Conservation (phyloP, 2,113 vertebrate genomes). For the Sebastes fasciatus region DNA sequence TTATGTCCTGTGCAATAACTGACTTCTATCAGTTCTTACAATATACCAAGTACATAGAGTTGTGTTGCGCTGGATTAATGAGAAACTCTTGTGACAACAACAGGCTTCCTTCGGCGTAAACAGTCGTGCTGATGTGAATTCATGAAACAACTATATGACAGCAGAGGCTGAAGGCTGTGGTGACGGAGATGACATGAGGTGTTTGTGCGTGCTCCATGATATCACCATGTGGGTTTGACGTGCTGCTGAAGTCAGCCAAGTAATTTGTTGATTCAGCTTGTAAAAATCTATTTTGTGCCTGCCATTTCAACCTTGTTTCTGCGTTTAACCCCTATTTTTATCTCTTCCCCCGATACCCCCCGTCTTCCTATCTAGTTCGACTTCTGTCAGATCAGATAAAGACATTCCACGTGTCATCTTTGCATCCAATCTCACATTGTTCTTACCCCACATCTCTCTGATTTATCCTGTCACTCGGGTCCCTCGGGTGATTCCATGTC, state of each 20-base stretch:
- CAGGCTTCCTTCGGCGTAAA: slow-evolving; percentile 27
- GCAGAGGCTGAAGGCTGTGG: slow-evolving; percentile 46
- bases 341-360: background rate
- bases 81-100: slow-evolving; percentile 37
- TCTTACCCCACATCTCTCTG: slow-evolving; percentile 40
- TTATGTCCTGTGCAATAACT: background rate
- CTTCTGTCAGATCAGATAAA: slow-evolving; percentile 44
- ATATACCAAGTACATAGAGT: background rate
- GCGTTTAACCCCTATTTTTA: background rate
- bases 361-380: slow-evolving; percentile 3
- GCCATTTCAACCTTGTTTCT: background rate
- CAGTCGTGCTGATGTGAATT: slow-evolving; percentile 38
- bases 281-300: background rate
- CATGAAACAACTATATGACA: slow-evolving; percentile 30
- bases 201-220: background rate
- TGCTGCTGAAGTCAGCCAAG: slow-evolving; percentile 51
- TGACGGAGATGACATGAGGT: slow-evolving; percentile 13
- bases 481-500: slow-evolving; percentile 38
- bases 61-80: slow-evolving; percentile 11
- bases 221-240: slow-evolving; percentile 32
- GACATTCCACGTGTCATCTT: slow-evolving; percentile 9
- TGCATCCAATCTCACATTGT: slow-evolving; percentile 31
- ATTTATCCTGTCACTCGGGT: slow-evolving; percentile 39
- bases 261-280: slow-evolving; percentile 41
- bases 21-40: slow-evolving; percentile 1